phyloP scores from a whole-genome alignment of 1,140 invertebrate species.

The Chlorops oryzae region DNA sequence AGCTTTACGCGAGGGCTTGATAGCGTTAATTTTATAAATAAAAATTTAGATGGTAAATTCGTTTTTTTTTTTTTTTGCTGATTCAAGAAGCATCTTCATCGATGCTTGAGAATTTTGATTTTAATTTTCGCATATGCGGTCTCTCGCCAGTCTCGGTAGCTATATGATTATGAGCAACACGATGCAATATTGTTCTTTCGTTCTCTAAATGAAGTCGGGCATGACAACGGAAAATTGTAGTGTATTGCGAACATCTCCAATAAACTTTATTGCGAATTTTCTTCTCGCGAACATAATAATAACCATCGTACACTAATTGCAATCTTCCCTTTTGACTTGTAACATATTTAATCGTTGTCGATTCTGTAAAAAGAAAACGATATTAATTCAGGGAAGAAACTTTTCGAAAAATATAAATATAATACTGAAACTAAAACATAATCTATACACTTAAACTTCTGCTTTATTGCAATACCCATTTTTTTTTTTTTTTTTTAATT shows the following conservation, averaged over 20 bases:
- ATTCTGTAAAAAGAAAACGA: slow-evolving; percentile 4
- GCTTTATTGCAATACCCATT: not conserved
- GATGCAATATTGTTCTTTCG: slow-evolving; percentile 28
- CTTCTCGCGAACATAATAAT: slow-evolving; percentile 40
- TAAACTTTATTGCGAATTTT: slow-evolving; percentile 31
- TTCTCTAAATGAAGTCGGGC: slow-evolving; percentile 33
- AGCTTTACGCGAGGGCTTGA: too few species aligned
- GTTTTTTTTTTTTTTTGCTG: too few species aligned
- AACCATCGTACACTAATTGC: slow-evolving; percentile 26
- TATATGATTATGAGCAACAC: slow-evolving; percentile 33
- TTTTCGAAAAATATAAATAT: too few species aligned
- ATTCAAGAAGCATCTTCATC: too few species aligned
- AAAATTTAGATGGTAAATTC: too few species aligned
- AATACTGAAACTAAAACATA: too few species aligned
- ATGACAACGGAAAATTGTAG: slow-evolving; percentile 33
- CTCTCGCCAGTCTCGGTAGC: slow-evolving; percentile 7
- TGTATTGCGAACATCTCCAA: slow-evolving; percentile 44
- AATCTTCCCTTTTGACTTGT: slow-evolving; percentile 38
- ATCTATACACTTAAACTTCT: not conserved
- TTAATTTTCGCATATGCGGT: slow-evolving; percentile 11
- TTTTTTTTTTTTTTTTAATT: not conserved
- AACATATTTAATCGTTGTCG: slow-evolving; percentile 21
- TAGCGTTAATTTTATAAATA: too few species aligned
- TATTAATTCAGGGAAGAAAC: slow-evolving; percentile 3
- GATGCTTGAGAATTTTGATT: not conserved